phyloP scores from a whole-genome alignment of 30 jellyfish, hydroid and myxozoan species.

The Aurelia sp. region DNA sequence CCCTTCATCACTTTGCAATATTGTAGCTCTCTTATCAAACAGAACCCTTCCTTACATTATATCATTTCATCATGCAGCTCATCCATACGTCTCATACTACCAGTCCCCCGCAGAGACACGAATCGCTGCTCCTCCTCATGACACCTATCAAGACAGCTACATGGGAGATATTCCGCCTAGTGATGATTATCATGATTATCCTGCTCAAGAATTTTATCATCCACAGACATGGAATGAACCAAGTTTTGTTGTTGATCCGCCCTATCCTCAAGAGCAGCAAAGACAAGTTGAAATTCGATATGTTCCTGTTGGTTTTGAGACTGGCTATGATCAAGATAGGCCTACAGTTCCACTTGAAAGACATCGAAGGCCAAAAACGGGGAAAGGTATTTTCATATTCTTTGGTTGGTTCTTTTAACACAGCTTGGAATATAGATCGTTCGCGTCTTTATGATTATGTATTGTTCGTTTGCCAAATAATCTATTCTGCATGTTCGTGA shows the following conservation, averaged over 20 bases:
- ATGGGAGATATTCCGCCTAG: slow-evolving; percentile 1
- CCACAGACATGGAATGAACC: not conserved
- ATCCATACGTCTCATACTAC: not conserved
- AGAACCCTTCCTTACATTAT: not conserved
- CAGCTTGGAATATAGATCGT: too few relatives aligned
- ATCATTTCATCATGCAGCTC: not conserved
- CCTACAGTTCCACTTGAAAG: too few relatives aligned
- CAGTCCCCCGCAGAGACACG: not conserved
- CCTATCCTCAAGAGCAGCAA: not conserved
- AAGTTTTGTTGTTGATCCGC: not conserved
- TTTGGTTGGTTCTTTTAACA: too few relatives aligned
- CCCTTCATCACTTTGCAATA: too few relatives aligned
- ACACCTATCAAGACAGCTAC: not conserved
- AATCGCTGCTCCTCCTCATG: not conserved
- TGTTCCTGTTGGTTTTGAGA: not conserved
- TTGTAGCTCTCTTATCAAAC: too few relatives aligned
- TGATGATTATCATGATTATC: not conserved
- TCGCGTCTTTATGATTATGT: too few relatives aligned
- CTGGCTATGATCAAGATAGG: too few relatives aligned
- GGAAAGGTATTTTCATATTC: too few relatives aligned
- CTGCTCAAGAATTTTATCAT: not conserved
- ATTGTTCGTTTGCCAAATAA: too few relatives aligned
- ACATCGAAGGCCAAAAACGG: too few relatives aligned
- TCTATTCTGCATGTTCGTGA: too few relatives aligned
- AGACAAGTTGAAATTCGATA: slow-evolving; percentile 4